Evolutionary conservation across 1,140 invertebrate genomes (phyloP), one percentile per base, ranked within the genome.

Genomic region (Drosophila mauritiana): DNA sequence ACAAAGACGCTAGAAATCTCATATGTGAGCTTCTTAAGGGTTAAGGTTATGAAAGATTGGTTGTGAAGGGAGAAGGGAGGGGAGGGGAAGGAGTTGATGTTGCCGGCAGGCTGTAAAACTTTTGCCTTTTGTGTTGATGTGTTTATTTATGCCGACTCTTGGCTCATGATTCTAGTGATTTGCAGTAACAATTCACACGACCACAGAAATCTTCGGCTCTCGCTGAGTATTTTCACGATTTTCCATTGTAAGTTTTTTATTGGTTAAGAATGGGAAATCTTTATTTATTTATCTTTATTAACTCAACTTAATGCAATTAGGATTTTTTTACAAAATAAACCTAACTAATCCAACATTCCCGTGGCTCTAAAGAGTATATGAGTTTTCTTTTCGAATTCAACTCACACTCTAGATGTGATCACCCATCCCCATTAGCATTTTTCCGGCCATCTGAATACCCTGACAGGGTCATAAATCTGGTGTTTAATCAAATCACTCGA

Each of bases 101-200:
- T 37, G 55, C 62, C 39, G 34, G 56, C 48, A 56, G 75, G 51
- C 57, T 62, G 37, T 49, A 83, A 86, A 86, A 86, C 49, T 88
- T 86, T 82, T 67, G 65, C 75, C 79, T 51, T 86, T 88, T 86
- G 79, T 83, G 83, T 88, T 86, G 83, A 86, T 86, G 83, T 86
- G 79, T 88, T 86, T 86, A 86, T 86, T 86, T 82, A 82, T 86
- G 74, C 58, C 64, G 62, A 56, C 57, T 69, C 63, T 17, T 65
- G 13, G 63, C 54, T 58, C 56, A 57, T 59, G 62, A 82, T 78
- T 76, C 75, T 31, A 73, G 83, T 88, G 83, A 86, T 86, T 85
- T 63, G 31, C 37, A 48, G n/a, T 39, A 58, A 34, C 48, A 73
- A 67, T 79, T 78, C 27, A 64, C 53, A 36, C 20, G 13, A 22